Evolutionary conservation across 2,888 invertebrate species (phyloP).

Genomic region (Cosmia trapezina): DNA sequence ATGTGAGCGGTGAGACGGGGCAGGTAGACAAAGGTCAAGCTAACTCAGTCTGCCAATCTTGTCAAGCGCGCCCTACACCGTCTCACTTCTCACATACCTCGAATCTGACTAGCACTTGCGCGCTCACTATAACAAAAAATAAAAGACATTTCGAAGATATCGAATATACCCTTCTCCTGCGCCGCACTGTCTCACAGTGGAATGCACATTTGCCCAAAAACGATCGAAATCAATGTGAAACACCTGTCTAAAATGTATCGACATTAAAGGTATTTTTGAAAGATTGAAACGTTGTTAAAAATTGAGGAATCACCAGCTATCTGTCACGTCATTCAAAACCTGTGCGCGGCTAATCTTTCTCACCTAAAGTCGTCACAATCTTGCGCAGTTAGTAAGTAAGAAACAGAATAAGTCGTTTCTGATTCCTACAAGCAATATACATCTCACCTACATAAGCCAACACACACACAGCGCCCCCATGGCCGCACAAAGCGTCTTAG

Average conservation of each 20-base stretch:
- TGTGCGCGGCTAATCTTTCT: neutral
- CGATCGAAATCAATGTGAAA: neutral
- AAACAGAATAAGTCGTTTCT: neutral
- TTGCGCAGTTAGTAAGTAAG: neutral
- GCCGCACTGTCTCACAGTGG: neutral
- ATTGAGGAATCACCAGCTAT: no score
- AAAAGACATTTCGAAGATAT: neutral
- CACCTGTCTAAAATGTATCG: no score
- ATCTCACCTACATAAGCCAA: neutral
- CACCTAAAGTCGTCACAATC: neutral
- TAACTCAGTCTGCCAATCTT: no score
- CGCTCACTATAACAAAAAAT: neutral
- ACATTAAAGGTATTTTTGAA: neutral
- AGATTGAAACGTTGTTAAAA: neutral
- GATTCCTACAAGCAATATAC: neutral
- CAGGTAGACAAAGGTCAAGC: no score
- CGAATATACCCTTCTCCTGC: neutral
- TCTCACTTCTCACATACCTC: no score
- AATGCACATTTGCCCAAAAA: neutral
- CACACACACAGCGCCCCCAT: constrained; percentile 32
- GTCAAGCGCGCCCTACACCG: no score
- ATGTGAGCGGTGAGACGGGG: no score
- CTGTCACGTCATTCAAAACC: neutral
- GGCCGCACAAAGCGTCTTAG: constrained; percentile 50
- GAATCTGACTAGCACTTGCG: no score